Evolutionary conservation across 2,113 vertebrate genomes (phyloP).

Genomic region (Dipodomys stephensi): DNA sequence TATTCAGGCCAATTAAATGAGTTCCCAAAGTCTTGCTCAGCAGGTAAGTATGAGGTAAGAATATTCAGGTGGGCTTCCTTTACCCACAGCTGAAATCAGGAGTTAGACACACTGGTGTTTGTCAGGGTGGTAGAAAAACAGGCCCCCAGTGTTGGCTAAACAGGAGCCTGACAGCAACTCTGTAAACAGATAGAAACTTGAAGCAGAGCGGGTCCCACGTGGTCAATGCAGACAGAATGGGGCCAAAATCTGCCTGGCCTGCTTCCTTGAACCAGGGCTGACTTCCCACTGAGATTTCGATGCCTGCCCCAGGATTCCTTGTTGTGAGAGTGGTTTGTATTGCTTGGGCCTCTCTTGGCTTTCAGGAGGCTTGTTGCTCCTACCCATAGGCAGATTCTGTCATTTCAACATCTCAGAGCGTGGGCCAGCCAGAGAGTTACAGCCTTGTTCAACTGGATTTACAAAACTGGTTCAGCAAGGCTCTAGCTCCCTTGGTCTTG

Average conservation of each 20-base stretch:
- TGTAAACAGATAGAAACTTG: neutral
- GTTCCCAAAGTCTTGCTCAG: constrained; percentile 53
- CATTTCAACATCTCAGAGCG: neutral
- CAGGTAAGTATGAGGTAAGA: constrained; percentile 17
- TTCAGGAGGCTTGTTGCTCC: constrained; percentile 8
- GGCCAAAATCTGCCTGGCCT: neutral
- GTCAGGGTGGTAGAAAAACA: neutral
- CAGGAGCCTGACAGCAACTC: neutral
- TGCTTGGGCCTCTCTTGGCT: neutral
- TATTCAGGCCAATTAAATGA: constrained; percentile 31
- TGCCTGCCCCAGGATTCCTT: neutral
- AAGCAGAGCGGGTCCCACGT: neutral
- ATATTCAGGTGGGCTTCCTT: constrained; percentile 2
- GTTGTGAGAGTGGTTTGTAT: constrained; percentile 16
- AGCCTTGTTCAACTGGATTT: constrained; percentile 70
- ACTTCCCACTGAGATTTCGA: neutral
- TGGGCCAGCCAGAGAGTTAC: constrained; percentile 51
- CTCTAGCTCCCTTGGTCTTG: neutral
- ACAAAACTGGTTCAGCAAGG: constrained; percentile 62
- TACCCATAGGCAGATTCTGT: neutral
- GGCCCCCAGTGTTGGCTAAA: neutral
- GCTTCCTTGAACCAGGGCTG: neutral
- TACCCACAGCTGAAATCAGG: constrained; percentile 33
- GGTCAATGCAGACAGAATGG: neutral
- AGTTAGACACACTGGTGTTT: neutral